A percentile compares a stretch with the other conserved stretches of the same genome.
These are phyloP conservation scores for Dicyrtomina minuta DNA, from an alignment of 2,888 invertebrate genomes.

Conservation along the genomic window DNA sequence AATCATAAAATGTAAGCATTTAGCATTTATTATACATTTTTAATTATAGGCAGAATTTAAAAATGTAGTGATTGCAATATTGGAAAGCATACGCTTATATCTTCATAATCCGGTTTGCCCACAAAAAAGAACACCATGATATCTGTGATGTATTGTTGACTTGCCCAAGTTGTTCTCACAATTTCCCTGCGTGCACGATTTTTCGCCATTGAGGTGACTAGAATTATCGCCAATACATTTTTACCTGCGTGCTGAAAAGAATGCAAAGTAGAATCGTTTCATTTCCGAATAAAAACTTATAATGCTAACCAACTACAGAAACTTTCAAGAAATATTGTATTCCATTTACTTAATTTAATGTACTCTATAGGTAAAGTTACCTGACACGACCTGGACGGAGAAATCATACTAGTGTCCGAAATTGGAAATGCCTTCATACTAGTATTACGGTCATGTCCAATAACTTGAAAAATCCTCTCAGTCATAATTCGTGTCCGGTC, in stretches of 20 bases:
- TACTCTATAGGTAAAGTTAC: too few relatives aligned
- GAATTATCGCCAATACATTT: conserved; percentile 20
- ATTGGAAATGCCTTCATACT: not conserved
- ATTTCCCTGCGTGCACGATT: conserved; percentile 8
- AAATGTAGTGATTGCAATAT: too few relatives aligned
- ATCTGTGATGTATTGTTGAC: not conserved
- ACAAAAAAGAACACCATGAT: conserved; percentile 28
- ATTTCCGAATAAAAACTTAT: not conserved
- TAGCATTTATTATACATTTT: too few relatives aligned
- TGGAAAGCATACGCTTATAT: conserved; percentile 12
- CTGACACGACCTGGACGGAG: conserved; percentile 5
- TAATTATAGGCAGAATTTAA: too few relatives aligned
- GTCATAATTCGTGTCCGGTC: not conserved
- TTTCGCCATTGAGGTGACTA: conserved; percentile 18
- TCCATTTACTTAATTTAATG: not conserved
- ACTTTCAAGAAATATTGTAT: too few relatives aligned
- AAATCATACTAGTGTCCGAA: not conserved
- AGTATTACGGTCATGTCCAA: conserved; percentile 3
- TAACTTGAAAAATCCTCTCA: not conserved
- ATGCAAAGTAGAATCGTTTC: not conserved
- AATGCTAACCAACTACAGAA: too few relatives aligned
- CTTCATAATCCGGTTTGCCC: conserved; percentile 8
- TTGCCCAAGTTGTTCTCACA: conserved; percentile 23
- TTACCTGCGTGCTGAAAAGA: not conserved
- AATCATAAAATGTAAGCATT: too few relatives aligned